These are phyloP conservation scores for Rhinella marina DNA, from an alignment of 2,797 vertebrate genomes.

Conservation along the genomic window DNA sequence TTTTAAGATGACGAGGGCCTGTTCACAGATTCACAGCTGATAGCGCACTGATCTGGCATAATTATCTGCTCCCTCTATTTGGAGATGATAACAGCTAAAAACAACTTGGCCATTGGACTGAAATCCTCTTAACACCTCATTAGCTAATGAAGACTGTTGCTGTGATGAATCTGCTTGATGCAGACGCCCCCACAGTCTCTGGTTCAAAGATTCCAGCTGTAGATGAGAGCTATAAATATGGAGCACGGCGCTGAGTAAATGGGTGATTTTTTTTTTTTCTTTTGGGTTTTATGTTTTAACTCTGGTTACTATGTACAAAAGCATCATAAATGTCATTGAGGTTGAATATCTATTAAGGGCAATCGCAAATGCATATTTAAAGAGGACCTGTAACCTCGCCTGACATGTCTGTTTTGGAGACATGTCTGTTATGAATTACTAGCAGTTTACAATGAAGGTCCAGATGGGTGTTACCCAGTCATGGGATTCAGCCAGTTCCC, in stretches of 20 bases:
- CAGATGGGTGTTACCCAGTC: too few relatives aligned
- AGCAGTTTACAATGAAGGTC: too few relatives aligned
- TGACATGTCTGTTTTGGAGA: too few relatives aligned
- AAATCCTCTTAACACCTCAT: constrained; percentile 47
- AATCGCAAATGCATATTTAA: neutral
- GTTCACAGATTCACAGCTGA: constrained; percentile 1
- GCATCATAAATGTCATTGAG: neutral
- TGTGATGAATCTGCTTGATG: neutral
- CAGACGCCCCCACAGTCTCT: neutral
- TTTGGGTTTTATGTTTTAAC: neutral
- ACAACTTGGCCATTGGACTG: constrained; percentile 22
- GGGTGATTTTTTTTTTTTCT: neutral
- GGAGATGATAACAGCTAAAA: constrained; percentile 24
- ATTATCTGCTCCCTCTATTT: constrained; percentile 26
- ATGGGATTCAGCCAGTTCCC: too few relatives aligned
- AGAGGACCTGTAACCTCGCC: too few relatives aligned
- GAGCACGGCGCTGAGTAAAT: neutral
- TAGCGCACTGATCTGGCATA: neutral
- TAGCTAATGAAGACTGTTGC: constrained; percentile 35
- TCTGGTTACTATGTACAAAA: neutral
- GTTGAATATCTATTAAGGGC: neutral
- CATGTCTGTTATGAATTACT: too few relatives aligned
- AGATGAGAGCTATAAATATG: neutral
- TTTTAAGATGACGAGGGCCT: neutral
- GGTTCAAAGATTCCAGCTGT: constrained; percentile 3